Evolutionary conservation across 2,888 invertebrate genomes (phyloP).

Genomic region (Clunio marinus): DNA sequence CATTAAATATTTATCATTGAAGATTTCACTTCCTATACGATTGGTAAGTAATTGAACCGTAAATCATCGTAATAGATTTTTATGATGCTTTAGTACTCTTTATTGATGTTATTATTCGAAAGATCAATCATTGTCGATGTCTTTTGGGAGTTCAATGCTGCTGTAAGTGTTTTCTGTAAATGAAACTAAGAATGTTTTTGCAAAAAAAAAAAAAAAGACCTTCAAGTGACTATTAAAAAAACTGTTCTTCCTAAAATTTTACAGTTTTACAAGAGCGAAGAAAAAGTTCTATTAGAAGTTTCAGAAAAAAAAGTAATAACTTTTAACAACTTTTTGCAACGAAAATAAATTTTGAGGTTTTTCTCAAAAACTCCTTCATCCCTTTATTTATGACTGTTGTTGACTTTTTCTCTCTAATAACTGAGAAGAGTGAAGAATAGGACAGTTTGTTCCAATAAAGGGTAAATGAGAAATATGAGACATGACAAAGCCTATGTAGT

Average conservation of each 20-base stretch:
- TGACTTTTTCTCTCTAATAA: background rate
- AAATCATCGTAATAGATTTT: constrained; percentile 43
- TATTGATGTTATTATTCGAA: constrained; percentile 39
- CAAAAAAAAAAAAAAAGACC: too few relatives aligned
- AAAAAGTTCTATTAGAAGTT: too few relatives aligned
- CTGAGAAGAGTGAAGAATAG: background rate
- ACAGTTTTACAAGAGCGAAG: background rate
- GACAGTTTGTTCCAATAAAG: constrained; percentile 9
- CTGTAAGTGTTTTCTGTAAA: too few relatives aligned
- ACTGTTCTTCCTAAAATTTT: constrained; percentile 1
- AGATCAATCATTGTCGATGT: constrained; percentile 14
- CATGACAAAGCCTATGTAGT: background rate
- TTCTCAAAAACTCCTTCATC: too few relatives aligned
- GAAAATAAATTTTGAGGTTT: too few relatives aligned
- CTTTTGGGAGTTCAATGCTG: background rate
- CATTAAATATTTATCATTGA: constrained; percentile 7
- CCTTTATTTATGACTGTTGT: too few relatives aligned
- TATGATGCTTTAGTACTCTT: constrained; percentile 42
- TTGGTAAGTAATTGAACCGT: constrained; percentile 37
- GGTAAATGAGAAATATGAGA: constrained; percentile 22
- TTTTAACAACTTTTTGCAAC: too few relatives aligned
- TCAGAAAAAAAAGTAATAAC: too few relatives aligned
- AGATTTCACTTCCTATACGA: background rate
- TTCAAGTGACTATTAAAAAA: too few relatives aligned
- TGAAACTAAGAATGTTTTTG: too few relatives aligned